Conservation (phyloP, 2,113 vertebrate species). For the Mixornis gularis region DNA sequence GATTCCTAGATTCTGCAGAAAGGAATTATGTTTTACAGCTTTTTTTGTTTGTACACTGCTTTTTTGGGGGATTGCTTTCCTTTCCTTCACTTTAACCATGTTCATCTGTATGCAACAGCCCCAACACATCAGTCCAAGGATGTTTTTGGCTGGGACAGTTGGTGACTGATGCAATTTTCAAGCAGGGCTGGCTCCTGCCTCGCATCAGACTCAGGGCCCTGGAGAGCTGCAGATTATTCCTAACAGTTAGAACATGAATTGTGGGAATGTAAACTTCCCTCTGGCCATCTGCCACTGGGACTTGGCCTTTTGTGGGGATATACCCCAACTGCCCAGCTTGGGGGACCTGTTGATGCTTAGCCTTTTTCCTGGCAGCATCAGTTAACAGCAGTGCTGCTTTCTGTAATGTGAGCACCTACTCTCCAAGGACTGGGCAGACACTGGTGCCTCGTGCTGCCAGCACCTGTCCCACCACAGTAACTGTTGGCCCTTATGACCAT, state of each 20-base stretch:
- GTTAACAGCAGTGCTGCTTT: not conserved
- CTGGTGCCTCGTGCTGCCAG: not conserved
- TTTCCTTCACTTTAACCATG: not conserved
- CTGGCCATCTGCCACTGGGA: slow-evolving; percentile 32
- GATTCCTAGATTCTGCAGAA: not conserved
- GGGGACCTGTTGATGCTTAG: not conserved
- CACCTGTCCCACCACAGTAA: rapidly evolving
- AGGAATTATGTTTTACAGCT: not conserved
- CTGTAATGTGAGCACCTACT: not conserved
- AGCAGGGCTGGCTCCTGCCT: not conserved
- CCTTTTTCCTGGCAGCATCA: not conserved
- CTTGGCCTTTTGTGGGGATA: not conserved
- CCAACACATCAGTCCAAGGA: not conserved
- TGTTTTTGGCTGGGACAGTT: not conserved
- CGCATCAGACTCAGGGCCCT: rapidly evolving
- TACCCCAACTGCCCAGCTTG: not conserved
- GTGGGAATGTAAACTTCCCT: not conserved
- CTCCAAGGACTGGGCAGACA: not conserved
- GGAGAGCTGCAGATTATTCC: not conserved
- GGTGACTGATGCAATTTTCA: not conserved
- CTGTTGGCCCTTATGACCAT: not conserved
- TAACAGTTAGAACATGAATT: not conserved
- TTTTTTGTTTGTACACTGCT: not conserved
- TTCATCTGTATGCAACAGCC: not conserved
- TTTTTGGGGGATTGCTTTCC: not conserved